Evolutionary conservation across 2,797 vertebrate species (phyloP).

Genomic region (Alosa sapidissima): DNA sequence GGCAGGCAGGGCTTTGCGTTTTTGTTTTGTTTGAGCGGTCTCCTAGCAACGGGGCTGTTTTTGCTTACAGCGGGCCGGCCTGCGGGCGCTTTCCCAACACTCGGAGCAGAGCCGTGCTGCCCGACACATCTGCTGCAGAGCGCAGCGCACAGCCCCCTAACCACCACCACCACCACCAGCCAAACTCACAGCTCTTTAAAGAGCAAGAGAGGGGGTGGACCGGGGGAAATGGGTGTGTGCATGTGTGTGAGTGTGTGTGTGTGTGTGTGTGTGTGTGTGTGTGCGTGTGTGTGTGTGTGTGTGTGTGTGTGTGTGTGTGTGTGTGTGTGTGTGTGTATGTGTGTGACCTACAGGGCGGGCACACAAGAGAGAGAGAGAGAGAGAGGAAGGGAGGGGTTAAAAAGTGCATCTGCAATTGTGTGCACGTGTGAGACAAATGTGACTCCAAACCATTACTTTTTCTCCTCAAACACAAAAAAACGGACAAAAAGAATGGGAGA

Average conservation of each 20-base stretch:
- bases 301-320: neutral
- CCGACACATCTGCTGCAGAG: slow-evolving; percentile 22
- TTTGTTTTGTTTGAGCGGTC: slow-evolving; percentile 90
- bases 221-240: neutral
- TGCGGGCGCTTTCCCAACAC: slow-evolving; percentile 83
- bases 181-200: neutral
- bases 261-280: neutral
- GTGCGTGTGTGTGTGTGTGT: neutral
- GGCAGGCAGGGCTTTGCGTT: slow-evolving; percentile 62
- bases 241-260: neutral
- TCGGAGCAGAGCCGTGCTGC: slow-evolving; percentile 70
- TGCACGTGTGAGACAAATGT: slow-evolving; percentile 64
- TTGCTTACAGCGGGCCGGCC: slow-evolving; percentile 88
- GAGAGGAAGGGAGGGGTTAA: slow-evolving; percentile 52
- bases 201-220: neutral
- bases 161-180: slow-evolving; percentile 4
- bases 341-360: neutral
- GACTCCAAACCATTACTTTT: slow-evolving; percentile 37
- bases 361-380: slow-evolving; percentile 54
- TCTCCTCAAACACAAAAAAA: neutral
- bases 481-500: slow-evolving; percentile 6
- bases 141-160: neutral
- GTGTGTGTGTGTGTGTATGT: slow-evolving; percentile 12
- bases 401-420: slow-evolving; percentile 40
- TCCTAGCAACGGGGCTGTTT: slow-evolving; percentile 89